These are phyloP conservation scores for Microtus ochrogaster DNA, from an alignment of 2,113 vertebrate genomes.

Conservation along the genomic window DNA sequence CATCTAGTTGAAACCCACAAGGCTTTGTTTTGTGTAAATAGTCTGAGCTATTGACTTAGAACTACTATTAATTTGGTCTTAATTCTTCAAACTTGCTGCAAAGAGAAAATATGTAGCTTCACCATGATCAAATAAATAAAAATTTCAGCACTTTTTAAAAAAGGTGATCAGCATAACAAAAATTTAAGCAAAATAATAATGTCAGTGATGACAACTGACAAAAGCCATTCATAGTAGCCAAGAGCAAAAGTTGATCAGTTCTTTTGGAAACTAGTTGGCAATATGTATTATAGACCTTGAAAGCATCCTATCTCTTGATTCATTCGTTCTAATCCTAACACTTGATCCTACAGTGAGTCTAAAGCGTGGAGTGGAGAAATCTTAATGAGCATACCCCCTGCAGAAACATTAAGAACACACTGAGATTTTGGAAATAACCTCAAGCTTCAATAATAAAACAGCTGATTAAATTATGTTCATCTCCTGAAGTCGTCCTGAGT, in stretches of 20 bases:
- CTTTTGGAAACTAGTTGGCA: constrained; percentile 30
- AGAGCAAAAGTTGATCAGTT: not conserved
- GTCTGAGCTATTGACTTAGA: constrained; percentile 52
- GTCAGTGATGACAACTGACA: not conserved
- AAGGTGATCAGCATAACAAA: not conserved
- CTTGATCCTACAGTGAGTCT: constrained; percentile 6
- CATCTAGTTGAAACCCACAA: not conserved
- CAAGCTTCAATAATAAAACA: constrained; percentile 4
- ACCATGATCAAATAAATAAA: not conserved
- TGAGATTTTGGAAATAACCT: constrained; percentile 22
- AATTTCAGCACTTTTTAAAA: not conserved
- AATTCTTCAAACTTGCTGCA: not conserved
- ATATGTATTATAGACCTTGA: not conserved
- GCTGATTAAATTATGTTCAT: constrained; percentile 28
- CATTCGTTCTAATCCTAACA: constrained; percentile 9
- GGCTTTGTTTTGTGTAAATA: not conserved
- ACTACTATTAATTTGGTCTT: not conserved
- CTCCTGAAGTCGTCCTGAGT: constrained; percentile 3
- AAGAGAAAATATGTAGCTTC: not conserved
- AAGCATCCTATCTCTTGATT: not conserved
- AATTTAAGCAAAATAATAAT: not conserved
- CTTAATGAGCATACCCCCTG: not conserved
- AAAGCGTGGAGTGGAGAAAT: not conserved
- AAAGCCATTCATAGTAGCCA: not conserved
- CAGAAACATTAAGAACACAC: constrained; percentile 26